These are phyloP conservation scores for Peucedramus taeniatus DNA, from an alignment of 2,113 vertebrate genomes.

Conservation along the genomic window DNA sequence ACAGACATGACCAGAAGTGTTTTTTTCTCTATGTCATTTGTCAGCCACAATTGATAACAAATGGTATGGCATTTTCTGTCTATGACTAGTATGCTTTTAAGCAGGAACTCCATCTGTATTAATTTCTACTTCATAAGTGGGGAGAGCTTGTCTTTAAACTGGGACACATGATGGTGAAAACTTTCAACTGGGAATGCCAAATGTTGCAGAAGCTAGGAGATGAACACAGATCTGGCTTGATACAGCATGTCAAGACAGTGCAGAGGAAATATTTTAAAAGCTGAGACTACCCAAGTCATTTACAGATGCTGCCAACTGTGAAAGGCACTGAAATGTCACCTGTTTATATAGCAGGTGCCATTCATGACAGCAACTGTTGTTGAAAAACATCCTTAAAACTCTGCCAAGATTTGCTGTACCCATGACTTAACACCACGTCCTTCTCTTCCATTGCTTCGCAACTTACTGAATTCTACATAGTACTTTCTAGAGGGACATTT, in stretches of 20 bases:
- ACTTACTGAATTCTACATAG: background rate
- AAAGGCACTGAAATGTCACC: background rate
- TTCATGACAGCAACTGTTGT: background rate
- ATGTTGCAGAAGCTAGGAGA: background rate
- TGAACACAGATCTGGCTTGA: background rate
- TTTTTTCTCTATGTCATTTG: slow-evolving; percentile 6
- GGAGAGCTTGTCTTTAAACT: background rate
- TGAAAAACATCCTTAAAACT: background rate
- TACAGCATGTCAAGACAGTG: background rate
- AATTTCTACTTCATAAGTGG: background rate
- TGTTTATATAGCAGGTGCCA: background rate
- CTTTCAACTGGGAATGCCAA: slow-evolving; percentile 7
- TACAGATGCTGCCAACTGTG: background rate
- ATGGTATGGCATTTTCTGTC: background rate
- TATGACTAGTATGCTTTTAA: background rate
- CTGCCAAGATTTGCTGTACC: background rate
- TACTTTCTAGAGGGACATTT: background rate
- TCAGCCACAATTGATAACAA: background rate
- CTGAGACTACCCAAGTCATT: background rate
- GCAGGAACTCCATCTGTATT: background rate
- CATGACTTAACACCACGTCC: background rate
- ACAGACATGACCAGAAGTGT: background rate
- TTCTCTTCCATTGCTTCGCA: background rate
- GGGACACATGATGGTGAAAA: background rate
- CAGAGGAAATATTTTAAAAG: background rate